phyloP scores from a whole-genome alignment of 2,797 vertebrate genomes.

The Glyptemys insculpta region DNA sequence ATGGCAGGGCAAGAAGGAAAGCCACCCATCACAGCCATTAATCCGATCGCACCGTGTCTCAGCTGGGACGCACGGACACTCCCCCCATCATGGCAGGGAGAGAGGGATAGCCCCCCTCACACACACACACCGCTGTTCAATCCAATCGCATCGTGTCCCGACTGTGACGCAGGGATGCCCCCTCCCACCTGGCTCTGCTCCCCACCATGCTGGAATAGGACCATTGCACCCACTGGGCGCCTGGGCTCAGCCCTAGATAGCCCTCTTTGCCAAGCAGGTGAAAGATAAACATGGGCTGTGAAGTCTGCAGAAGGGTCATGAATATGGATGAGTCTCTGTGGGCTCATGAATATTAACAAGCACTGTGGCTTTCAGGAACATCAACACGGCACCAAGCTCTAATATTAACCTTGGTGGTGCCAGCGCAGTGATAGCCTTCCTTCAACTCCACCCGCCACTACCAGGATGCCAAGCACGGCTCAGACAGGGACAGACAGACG shows the following conservation, averaged over 20 bases:
- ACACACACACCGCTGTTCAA: too few species aligned
- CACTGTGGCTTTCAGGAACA: slow-evolving; percentile 75
- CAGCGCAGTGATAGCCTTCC: not conserved
- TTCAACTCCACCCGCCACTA: not conserved
- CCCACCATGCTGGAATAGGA: not conserved
- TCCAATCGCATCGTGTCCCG: accelerated
- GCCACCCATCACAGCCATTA: too few species aligned
- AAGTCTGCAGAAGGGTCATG: slow-evolving; percentile 54
- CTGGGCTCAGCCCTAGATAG: not conserved
- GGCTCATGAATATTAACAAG: slow-evolving; percentile 77
- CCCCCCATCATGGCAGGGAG: not conserved
- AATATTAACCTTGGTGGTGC: slow-evolving; percentile 69
- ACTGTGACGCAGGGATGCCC: not conserved
- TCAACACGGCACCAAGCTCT: slow-evolving; percentile 60
- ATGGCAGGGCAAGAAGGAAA: too few species aligned
- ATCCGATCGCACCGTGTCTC: not conserved
- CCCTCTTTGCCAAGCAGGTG: not conserved
- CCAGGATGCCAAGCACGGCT: not conserved
- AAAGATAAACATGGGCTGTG: not conserved
- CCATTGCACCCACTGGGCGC: not conserved
- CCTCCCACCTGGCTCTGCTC: not conserved
- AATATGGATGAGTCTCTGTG: slow-evolving; percentile 71
- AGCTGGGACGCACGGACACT: not conserved
- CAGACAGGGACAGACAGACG: not conserved
- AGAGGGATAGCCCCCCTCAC: not conserved